Conservation (phyloP, 2,113 vertebrate species). For the Sakesphorus luctuosus region DNA sequence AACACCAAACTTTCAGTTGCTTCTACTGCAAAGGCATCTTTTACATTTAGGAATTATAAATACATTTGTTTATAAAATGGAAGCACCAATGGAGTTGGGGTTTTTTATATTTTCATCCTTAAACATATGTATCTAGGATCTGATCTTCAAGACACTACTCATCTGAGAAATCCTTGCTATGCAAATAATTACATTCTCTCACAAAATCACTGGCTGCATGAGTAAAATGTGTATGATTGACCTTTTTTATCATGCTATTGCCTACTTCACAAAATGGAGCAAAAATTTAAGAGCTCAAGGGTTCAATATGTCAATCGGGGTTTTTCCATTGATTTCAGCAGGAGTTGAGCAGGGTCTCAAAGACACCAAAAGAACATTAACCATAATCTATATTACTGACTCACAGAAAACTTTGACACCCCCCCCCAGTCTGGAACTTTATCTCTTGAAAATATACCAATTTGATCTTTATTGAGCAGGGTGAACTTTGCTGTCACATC, state of each 20-base stretch:
- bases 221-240: not conserved
- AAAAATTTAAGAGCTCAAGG: not conserved
- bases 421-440: not conserved
- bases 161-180: not conserved
- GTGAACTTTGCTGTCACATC: not conserved
- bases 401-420: not conserved
- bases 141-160: not conserved
- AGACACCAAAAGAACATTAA: not conserved
- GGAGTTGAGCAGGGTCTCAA: not conserved
- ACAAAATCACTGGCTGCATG: not conserved
- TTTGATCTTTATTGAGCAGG: not conserved
- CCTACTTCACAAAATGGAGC: not conserved
- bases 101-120: not conserved
- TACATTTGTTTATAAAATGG: not conserved
- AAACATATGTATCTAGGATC: not conserved
- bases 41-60: not conserved
- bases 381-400: not conserved
- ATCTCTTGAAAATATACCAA: not conserved
- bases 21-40: not conserved
- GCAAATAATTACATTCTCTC: not conserved
- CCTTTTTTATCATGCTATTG: not conserved
- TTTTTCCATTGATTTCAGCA: not conserved
- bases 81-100: accelerated
- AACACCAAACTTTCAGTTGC: not conserved
- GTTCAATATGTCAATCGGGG: not conserved